Evolutionary conservation across 1,140 invertebrate genomes (phyloP), one percentile per base, ranked within the genome.

Genomic region (Lordiphosa clarofinis): DNA sequence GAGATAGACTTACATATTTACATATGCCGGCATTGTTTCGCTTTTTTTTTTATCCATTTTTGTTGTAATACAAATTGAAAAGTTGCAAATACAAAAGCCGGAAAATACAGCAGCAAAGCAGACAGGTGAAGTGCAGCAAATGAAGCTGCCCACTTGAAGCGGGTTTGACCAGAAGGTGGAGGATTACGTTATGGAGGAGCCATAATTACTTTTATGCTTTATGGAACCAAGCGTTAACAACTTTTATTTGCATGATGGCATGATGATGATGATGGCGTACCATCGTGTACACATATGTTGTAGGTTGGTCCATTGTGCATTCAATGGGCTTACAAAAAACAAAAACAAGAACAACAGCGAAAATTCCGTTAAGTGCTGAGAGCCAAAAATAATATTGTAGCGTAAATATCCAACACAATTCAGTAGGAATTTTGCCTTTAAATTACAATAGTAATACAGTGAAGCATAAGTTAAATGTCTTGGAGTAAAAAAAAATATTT

Each of bases 161-260:
- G 21, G 35, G 43, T 31, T n/a, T 10, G 2, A 48, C 43, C 43
- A 24, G 37, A 36, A 53, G 39, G 28, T 43, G 38, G 56, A 43
- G 38, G 52, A 56, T 49, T 15, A 39, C 39, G 28, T 39, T 39
- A 49, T 42, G 47, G 40, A 36, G 13, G 10, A 36, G 42, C 43
- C 48, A 68, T 82, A 76, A 76, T 81, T 82, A 79, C 74, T 57
- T 72, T 70, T 66, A 62, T 81, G 65, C 75, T 52, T 57, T 56
- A 48, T 56, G 36, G 36, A 46, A 38, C 44, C 49, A 56, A 57
- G 44, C 50, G 63, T 67, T 63, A 58, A 57, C 46, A 61, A 54
- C 52, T 48, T 52, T 71, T 47, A 72, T 58, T 58, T 49, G 15
- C 44, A 43, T 38, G 33, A 53, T 43, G 28, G 37, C 33, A 7